Conservation (phyloP, 2,888 invertebrate genomes). For the Pristionchus fissidentatus region DNA sequence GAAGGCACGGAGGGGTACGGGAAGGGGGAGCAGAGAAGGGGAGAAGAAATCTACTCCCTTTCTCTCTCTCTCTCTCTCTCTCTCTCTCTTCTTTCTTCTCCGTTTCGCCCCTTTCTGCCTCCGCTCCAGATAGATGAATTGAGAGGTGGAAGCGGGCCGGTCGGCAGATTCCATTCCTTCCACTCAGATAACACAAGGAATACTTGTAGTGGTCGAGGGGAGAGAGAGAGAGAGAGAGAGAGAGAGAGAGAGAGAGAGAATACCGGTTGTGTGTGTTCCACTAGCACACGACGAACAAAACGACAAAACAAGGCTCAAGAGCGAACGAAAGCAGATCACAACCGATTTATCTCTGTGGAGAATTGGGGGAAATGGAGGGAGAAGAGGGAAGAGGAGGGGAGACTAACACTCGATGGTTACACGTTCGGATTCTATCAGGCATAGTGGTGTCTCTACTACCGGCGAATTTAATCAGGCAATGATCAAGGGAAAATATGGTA, state of each 20-base stretch:
- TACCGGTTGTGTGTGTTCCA: slow-evolving; percentile 22
- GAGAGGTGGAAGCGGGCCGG: background rate
- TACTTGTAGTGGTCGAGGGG: background rate
- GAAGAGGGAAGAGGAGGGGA: background rate
- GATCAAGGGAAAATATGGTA: no score
- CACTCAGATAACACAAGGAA: background rate
- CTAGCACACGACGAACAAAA: background rate
- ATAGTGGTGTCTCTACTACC: background rate
- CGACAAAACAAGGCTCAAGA: slow-evolving; percentile 23
- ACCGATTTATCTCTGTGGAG: slow-evolving; percentile 9
- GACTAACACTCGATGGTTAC: no score
- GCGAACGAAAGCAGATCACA: slow-evolving; percentile 35
- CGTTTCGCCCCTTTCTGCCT: background rate
- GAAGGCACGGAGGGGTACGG: slow-evolving; percentile 38
- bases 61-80: background rate
- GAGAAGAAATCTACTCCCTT: slow-evolving; percentile 38
- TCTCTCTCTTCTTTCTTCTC: background rate
- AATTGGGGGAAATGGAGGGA: slow-evolving; percentile 27
- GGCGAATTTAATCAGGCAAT: background rate
- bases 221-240: background rate
- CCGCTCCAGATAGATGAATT: background rate
- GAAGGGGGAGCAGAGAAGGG: background rate
- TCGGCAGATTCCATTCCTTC: background rate
- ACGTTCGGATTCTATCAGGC: no score
- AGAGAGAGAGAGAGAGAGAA: background rate